Percentiles rank a stretch among this genome's conserved stretches.
These are phyloP conservation scores for Labeo rohita DNA, from an alignment of 2,113 vertebrate genomes.

Conservation along the genomic window DNA sequence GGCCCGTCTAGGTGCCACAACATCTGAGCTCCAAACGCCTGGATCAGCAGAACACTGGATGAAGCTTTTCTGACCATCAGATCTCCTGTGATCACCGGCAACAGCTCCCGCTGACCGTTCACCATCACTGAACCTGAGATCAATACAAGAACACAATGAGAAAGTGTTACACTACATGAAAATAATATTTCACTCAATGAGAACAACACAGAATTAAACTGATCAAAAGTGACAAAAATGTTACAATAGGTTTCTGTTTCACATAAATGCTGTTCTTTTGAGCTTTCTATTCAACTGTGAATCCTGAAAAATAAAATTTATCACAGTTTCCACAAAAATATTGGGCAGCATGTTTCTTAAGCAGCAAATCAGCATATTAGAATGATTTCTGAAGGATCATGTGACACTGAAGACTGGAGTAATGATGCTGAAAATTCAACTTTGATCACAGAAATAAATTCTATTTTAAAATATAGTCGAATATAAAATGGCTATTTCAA, in stretches of 20 bases:
- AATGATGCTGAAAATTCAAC: not conserved
- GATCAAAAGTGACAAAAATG: not conserved
- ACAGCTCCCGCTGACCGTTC: conserved; percentile 71
- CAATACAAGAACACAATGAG: not conserved
- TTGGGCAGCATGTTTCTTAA: not conserved
- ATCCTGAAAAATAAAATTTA: not conserved
- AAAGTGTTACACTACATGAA: no score
- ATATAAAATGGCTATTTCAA: not conserved
- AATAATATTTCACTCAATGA: no score
- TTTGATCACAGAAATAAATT: not conserved
- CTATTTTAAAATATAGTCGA: not conserved
- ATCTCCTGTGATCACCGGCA: conserved; percentile 78
- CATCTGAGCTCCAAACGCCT: conserved; percentile 77
- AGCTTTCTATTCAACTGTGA: not conserved
- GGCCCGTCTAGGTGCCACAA: conserved; percentile 85
- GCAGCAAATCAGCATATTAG: not conserved
- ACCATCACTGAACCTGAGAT: conserved; percentile 78
- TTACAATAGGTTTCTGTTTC: no score
- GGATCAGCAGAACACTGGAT: conserved; percentile 84
- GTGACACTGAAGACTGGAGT: not conserved
- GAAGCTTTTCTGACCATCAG: conserved; percentile 77
- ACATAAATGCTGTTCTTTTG: not conserved
- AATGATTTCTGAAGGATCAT: not conserved
- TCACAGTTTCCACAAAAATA: not conserved
- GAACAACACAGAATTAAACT: no score